Percentiles rank a stretch among this genome's conserved stretches.
Conservation (phyloP, 2,797 vertebrate genomes). For the Nasua narica region DNA sequence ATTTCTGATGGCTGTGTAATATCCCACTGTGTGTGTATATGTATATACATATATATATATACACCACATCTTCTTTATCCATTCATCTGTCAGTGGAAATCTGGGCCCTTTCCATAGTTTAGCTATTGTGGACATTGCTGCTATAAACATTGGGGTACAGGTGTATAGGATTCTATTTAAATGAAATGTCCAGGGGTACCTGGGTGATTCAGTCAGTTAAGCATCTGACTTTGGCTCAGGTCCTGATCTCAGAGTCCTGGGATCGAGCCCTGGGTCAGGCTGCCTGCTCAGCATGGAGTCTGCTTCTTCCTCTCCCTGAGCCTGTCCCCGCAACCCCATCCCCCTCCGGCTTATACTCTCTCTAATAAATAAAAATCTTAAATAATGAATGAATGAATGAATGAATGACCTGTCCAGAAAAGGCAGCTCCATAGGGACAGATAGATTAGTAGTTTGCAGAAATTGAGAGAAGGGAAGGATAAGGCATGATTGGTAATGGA, state of each 20-base stretch:
- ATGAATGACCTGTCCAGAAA: not conserved
- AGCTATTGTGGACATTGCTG: no score
- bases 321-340: not conserved
- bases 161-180: not conserved
- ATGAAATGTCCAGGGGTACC: not conserved
- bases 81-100: no score
- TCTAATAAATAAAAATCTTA: not conserved
- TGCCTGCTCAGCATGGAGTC: not conserved
- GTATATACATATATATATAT: no score
- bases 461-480: not conserved
- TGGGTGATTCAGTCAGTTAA: not conserved
- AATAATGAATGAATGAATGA: not conserved
- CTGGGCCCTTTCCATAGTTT: no score
- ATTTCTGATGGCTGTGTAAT: no score
- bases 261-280: not conserved
- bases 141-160: no score
- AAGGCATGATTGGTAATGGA: not conserved
- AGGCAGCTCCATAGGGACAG: not conserved
- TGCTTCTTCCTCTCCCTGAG: not conserved
- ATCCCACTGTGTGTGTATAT: no score
- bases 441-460: not conserved
- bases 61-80: no score
- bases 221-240: not conserved
- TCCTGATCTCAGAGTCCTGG: not conserved
- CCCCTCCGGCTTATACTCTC: not conserved